Evolutionary conservation across 1,140 invertebrate species (phyloP).

Genomic region (Drepana arcuata): DNA sequence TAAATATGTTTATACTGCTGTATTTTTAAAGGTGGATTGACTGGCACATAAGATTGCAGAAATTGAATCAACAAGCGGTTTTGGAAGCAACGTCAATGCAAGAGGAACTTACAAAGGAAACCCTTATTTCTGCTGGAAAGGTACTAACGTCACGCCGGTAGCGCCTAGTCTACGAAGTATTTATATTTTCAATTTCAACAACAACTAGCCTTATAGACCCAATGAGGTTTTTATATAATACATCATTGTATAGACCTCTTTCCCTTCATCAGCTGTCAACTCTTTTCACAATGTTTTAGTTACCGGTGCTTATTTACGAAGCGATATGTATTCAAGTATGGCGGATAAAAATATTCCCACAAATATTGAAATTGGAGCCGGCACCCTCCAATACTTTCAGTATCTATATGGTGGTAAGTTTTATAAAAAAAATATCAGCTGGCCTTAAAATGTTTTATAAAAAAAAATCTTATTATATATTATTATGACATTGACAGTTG

Average conservation of each 20-base stretch:
- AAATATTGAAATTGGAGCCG: constrained; percentile 77
- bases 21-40: constrained; percentile 77
- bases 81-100: constrained; percentile 78
- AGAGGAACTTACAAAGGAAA: constrained; percentile 83
- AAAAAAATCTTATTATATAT: constrained; percentile 1
- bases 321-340: constrained; percentile 83
- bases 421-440: neutral
- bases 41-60: constrained; percentile 81
- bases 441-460: neutral
- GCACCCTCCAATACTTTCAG: constrained; percentile 80
- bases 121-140: constrained; percentile 76
- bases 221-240: too few species aligned
- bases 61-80: constrained; percentile 85
- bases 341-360: constrained; percentile 82
- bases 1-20: too few species aligned
- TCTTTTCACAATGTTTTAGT: constrained; percentile 69
- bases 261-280: too few species aligned
- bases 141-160: too few species aligned
- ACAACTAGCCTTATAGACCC: too few species aligned
- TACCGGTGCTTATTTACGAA: constrained; percentile 81
- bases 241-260: too few species aligned
- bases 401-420: constrained; percentile 77
- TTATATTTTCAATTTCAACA: too few species aligned
- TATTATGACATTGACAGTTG: constrained; percentile 52
- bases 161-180: too few species aligned